These are phyloP conservation scores for Styela clava DNA, from an alignment of 23 tunicate species.

Conservation along the genomic window DNA sequence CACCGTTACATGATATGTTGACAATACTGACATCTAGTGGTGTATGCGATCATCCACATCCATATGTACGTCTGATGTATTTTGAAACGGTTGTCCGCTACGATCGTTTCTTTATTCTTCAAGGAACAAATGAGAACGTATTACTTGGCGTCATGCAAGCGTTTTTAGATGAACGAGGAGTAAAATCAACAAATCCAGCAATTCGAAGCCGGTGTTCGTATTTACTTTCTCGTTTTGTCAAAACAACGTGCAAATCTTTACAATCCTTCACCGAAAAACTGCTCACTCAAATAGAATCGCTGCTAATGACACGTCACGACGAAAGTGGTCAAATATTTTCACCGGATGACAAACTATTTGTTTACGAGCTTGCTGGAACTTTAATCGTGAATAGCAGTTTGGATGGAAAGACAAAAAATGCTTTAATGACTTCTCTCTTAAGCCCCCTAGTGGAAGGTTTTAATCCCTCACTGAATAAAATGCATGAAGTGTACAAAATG, in stretches of 20 bases:
- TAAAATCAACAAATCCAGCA: slow-evolving; percentile 49
- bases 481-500: slow-evolving; percentile 30
- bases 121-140: slow-evolving; percentile 34
- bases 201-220: slow-evolving; percentile 88
- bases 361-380: slow-evolving; percentile 84
- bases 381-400: slow-evolving; percentile 67
- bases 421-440: slow-evolving; percentile 66
- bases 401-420: slow-evolving; percentile 30
- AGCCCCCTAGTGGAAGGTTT: slow-evolving; percentile 86
- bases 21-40: slow-evolving; percentile 70
- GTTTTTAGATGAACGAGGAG: slow-evolving; percentile 75
- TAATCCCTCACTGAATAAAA: slow-evolving; percentile 39
- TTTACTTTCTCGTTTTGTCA: slow-evolving; percentile 85
- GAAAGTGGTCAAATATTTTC: slow-evolving; percentile 53
- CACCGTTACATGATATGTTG: slow-evolving; percentile 78
- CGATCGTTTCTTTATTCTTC: slow-evolving; percentile 66
- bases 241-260: slow-evolving; percentile 64
- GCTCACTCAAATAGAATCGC: slow-evolving; percentile 35
- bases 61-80: slow-evolving; percentile 78
- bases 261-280: slow-evolving; percentile 71
- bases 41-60: slow-evolving; percentile 75
- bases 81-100: slow-evolving; percentile 90
- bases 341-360: slow-evolving; percentile 74
- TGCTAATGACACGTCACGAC: slow-evolving; percentile 42
- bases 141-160: slow-evolving; percentile 56